phyloP scores from a whole-genome alignment of 2,888 invertebrate genomes.

The Drosophila borborema region DNA sequence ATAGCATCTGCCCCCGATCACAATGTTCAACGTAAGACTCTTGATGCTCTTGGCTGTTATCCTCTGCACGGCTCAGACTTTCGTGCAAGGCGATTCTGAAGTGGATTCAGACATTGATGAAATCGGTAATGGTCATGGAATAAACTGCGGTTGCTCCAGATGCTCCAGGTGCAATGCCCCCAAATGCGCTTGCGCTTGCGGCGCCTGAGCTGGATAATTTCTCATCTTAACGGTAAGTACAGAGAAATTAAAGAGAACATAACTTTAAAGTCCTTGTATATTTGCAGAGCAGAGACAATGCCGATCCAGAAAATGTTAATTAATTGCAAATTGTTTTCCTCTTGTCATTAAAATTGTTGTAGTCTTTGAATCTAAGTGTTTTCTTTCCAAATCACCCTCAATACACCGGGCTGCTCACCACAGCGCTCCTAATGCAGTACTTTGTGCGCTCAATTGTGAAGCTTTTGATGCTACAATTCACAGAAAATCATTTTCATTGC shows the following conservation, averaged over 20 bases:
- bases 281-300: constrained; percentile 11
- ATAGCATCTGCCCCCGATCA: not conserved
- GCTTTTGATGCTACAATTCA: constrained; percentile 62
- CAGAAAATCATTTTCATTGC: constrained; percentile 77
- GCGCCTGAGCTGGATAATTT: constrained; percentile 4
- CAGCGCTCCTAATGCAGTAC: constrained; percentile 14
- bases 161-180: constrained; percentile 9
- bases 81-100: constrained; percentile 7
- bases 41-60: constrained; percentile 47
- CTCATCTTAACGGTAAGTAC: not conserved
- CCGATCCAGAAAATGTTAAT: not conserved
- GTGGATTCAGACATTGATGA: not conserved
- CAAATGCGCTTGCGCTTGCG: not conserved
- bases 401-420: not conserved
- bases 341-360: constrained; percentile 47
- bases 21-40: constrained; percentile 56
- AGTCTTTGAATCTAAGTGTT: constrained; percentile 27
- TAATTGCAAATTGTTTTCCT: constrained; percentile 12
- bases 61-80: constrained; percentile 41
- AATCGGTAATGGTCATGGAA: rapidly evolving
- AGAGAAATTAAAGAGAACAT: too few species aligned
- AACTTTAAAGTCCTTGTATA: not conserved
- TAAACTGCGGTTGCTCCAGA: not conserved
- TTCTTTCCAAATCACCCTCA: constrained; percentile 8
- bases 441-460: constrained; percentile 79